Evolutionary conservation across 2,797 vertebrate species (phyloP).

Genomic region (Acrossocheilus fasciatus): DNA sequence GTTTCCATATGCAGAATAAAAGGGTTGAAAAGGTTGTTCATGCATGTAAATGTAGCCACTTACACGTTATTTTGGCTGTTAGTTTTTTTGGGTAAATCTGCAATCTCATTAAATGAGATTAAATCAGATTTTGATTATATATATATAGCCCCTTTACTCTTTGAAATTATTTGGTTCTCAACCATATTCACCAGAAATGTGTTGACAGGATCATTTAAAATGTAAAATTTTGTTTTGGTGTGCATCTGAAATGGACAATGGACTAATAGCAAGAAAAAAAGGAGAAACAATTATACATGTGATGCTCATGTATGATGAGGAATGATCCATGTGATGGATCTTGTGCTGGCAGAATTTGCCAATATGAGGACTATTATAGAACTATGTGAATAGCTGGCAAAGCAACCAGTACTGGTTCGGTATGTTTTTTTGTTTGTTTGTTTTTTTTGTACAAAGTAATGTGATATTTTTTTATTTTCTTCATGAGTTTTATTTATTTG

Average conservation of each 20-base stretch:
- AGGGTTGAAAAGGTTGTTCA: not conserved
- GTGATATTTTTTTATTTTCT: constrained; percentile 56
- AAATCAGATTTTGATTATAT: constrained; percentile 15
- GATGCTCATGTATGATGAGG: constrained; percentile 43
- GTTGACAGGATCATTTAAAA: constrained; percentile 4
- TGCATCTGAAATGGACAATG: constrained; percentile 45
- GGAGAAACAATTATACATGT: constrained; percentile 46
- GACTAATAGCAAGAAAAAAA: constrained; percentile 42
- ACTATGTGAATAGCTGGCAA: constrained; percentile 42
- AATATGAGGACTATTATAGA: constrained; percentile 45
- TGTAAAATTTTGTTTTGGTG: not conserved
- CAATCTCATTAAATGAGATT: constrained; percentile 7
- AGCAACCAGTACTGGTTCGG: constrained; percentile 42
- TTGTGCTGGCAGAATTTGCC: constrained; percentile 22
- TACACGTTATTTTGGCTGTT: constrained; percentile 49
- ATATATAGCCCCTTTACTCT: not conserved
- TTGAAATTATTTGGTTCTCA: constrained; percentile 6
- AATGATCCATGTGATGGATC: constrained; percentile 44
- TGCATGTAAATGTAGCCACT: constrained; percentile 38
- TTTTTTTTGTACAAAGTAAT: constrained; percentile 42
- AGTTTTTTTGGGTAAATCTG: constrained; percentile 42
- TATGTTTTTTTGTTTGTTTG: not conserved
- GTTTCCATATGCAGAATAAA: not conserved
- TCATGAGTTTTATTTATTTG: constrained; percentile 51
- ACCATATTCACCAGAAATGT: not conserved